A percentile compares a stretch with the other conserved stretches of the same genome.
Conservation (phyloP, 2,113 vertebrate species). For the Hippoglossus stenolepis region DNA sequence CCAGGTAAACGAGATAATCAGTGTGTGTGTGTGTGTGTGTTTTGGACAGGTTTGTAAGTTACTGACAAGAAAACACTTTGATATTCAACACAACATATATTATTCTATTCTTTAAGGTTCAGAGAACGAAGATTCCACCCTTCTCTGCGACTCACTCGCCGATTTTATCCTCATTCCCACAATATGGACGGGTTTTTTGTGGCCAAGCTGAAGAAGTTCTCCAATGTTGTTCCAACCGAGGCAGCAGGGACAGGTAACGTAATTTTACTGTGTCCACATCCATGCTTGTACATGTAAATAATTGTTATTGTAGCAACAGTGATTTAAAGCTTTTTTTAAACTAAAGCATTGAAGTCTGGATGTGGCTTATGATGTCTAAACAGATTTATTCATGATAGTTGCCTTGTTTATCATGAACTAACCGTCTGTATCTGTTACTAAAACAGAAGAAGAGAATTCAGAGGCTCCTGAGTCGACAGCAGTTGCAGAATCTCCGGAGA, state of each 20-base stretch:
- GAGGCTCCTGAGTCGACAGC: slow-evolving; percentile 51
- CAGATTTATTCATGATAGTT: not conserved
- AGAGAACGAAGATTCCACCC: slow-evolving; percentile 93
- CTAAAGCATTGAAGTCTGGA: no score
- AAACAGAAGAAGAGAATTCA: slow-evolving; percentile 60
- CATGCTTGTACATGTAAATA: no score
- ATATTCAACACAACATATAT: not conserved
- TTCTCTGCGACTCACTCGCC: slow-evolving; percentile 85
- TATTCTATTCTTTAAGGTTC: slow-evolving; percentile 81
- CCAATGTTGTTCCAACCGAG: slow-evolving; percentile 87
- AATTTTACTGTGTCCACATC: not conserved
- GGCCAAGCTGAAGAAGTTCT: slow-evolving; percentile 96
- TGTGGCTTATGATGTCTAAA: not conserved
- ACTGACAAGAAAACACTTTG: not conserved
- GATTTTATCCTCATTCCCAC: slow-evolving; percentile 96
- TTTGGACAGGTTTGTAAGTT: not conserved
- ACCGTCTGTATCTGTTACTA: slow-evolving; percentile 25
- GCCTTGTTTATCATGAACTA: not conserved
- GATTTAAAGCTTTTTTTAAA: no score
- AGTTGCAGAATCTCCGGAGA: slow-evolving; percentile 39
- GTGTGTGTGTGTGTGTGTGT: not conserved
- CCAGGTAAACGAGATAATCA: slow-evolving; percentile 80
- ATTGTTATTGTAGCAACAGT: no score
- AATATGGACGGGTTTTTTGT: slow-evolving; percentile 99
- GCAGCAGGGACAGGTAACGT: slow-evolving; percentile 72